Base-by-base conservation (phyloP, 2,113 vertebrate species). In the Synchiropus splendidus region DNA sequence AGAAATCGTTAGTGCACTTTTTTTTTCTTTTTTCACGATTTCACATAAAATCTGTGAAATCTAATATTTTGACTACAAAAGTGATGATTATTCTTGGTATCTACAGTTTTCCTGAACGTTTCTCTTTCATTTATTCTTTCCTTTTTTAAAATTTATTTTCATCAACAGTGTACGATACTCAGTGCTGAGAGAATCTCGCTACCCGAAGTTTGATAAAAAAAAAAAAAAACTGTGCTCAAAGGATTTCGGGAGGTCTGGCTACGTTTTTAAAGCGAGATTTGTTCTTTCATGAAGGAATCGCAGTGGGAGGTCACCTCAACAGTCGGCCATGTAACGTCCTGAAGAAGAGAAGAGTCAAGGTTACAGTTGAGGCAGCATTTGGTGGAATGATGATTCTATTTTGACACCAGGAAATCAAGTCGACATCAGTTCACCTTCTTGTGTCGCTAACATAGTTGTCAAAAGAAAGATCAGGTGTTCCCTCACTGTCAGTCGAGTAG, bases 241-340 rank as follows among this genome's bases (percentile, higher is more conserved):
- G 54, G 52, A 43, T 48, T 59, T 41, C 3, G 48, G 45, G 48
- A 52, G 31, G 35, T 45, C 37, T 48, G 31, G 42, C 30, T 10
- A 31, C 6, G 68, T 58, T 73, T 71, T 58, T 12, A 9, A n/a
- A 33, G 32, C 42, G 2, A 16, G 36, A 37, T 16, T 27, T 10
- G 15, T 15, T 37, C 16, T 27, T 27, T 27, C 8, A 8, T 27
- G 8, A 27, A 65, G 61, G 51, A 15, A 45, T 67, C 36, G 32
- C 51, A 13, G 55, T 49, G n/a, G n/a, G 45, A 63, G 56, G 67
- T 59, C 61, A 15, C 43, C 68, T 97, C 87, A 98, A 79, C 85
- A 94, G 72, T 97, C 95, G 32, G 95, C 95, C 92, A 98, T 91
- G 54, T 98, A 98, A 14, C 92, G 88, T 47, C 95, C 95, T 98